These are phyloP conservation scores for Aphodius granarius DNA, from an alignment of 2,888 invertebrate species.

Conservation along the genomic window DNA sequence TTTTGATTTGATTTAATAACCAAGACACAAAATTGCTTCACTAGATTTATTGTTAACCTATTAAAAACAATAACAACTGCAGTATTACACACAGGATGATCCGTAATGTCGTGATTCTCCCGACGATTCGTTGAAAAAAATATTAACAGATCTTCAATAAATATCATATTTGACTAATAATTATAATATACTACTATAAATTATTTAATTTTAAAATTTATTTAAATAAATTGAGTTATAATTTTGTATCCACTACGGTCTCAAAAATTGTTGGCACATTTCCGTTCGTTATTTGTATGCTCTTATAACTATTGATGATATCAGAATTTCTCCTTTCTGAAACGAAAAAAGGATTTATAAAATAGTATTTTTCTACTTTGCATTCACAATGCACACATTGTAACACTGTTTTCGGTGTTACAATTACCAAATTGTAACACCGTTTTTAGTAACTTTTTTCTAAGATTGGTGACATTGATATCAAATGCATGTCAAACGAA, in stretches of 20 bases:
- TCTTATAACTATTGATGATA: constrained; percentile 24
- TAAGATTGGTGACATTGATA: too few relatives aligned
- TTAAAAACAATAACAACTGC: background rate
- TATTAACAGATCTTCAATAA: too few relatives aligned
- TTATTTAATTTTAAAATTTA: background rate
- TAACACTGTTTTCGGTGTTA: too few relatives aligned
- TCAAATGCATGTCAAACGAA: too few relatives aligned
- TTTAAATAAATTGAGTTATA: background rate
- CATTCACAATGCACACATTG: too few relatives aligned
- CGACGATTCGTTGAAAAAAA: too few relatives aligned
- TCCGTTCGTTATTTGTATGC: constrained; percentile 7
- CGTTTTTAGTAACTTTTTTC: too few relatives aligned
- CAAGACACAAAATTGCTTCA: background rate
- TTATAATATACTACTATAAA: background rate
- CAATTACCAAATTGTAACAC: too few relatives aligned
- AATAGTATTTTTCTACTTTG: background rate
- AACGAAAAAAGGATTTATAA: background rate
- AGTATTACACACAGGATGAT: background rate
- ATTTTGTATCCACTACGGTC: constrained; percentile 1
- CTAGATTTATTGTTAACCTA: background rate
- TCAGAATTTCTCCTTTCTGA: constrained; percentile 24
- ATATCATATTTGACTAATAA: too few relatives aligned
- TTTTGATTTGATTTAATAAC: background rate
- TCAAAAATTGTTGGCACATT: constrained; percentile 2
- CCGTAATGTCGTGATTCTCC: background rate